Conservation (phyloP, 2,113 vertebrate species). For the Camarhynchus parvulus region DNA sequence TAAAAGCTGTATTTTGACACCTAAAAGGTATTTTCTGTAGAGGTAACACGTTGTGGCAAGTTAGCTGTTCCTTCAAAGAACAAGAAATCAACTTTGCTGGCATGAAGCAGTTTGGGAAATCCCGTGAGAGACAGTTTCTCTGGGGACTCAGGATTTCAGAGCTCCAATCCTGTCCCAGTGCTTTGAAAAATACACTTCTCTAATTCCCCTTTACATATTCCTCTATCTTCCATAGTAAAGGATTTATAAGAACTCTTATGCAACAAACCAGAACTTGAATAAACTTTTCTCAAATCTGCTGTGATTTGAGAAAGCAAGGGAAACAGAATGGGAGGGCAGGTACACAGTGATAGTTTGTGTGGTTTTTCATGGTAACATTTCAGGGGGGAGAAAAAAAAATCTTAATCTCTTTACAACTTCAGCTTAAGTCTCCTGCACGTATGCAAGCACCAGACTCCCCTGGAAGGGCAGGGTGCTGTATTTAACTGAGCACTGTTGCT, state of each 20-base stretch:
- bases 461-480: neutral
- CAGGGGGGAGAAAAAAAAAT: neutral
- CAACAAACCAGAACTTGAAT: neutral
- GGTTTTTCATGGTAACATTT: neutral
- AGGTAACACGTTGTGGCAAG: conserved; percentile 55
- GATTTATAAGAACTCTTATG: neutral
- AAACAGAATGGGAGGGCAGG: neutral
- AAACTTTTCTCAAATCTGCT: neutral
- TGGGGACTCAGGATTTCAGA: neutral
- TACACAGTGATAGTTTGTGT: neutral
- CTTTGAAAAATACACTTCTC: neutral
- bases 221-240: neutral
- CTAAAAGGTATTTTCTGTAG: conserved; percentile 17
- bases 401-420: conserved; percentile 47
- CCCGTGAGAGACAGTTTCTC: neutral
- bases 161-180: neutral
- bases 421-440: conserved; percentile 9
- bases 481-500: neutral
- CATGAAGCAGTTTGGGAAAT: conserved; percentile 14
- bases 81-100: conserved; percentile 28
- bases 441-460: neutral
- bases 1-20: neutral
- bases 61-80: conserved; percentile 44
- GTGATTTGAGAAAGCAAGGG: neutral
- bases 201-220: conserved; percentile 16